Evolutionary conservation across 2,797 vertebrate genomes (phyloP).

Genomic region (Coendou prehensilis): DNA sequence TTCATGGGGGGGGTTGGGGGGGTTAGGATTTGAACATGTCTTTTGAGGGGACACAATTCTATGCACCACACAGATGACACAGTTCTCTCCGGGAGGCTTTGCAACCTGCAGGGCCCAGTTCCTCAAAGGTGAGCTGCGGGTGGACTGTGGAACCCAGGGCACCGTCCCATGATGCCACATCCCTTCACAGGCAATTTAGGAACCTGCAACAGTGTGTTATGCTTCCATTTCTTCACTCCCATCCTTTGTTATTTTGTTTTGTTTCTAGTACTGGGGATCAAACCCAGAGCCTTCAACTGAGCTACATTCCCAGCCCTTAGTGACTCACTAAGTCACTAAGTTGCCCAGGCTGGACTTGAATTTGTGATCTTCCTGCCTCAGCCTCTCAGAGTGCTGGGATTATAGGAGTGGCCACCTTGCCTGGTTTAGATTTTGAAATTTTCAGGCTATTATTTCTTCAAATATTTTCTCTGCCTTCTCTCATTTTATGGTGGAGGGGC

Average conservation of each 20-base stretch:
- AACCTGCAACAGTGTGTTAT: background rate
- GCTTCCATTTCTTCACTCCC: background rate
- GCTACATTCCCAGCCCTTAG: background rate
- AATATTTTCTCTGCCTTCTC: background rate
- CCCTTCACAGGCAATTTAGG: background rate
- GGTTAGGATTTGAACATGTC: background rate
- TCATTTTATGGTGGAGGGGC: background rate
- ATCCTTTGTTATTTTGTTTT: background rate
- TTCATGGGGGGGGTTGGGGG: background rate
- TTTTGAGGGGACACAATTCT: conserved; percentile 1
- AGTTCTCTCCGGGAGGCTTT: background rate
- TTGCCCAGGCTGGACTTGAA: too few relatives aligned
- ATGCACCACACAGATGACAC: background rate
- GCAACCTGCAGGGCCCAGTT: background rate
- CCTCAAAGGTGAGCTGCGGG: background rate
- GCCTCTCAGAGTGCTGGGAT: background rate
- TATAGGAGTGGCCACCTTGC: background rate
- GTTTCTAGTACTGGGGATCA: background rate
- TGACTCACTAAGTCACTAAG: background rate
- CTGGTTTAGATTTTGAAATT: background rate
- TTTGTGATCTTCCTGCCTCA: background rate
- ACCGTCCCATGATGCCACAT: too few relatives aligned
- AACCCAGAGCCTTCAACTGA: background rate
- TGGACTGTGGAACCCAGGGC: background rate
- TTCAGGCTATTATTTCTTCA: background rate